Conservation (phyloP, 2,113 vertebrate genomes). For the Aegithalos caudatus region DNA sequence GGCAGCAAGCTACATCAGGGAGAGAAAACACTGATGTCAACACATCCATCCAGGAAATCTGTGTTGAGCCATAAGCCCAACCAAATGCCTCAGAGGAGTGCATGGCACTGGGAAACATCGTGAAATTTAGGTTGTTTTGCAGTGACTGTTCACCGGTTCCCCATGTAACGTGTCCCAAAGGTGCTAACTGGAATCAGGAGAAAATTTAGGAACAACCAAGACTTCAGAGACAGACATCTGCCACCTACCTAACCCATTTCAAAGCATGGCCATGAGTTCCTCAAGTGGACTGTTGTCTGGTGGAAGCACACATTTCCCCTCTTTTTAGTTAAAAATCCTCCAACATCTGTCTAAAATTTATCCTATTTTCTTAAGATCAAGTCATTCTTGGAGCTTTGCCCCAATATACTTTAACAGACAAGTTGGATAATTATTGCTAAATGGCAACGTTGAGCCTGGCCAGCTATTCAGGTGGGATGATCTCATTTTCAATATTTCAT, state of each 20-base stretch:
- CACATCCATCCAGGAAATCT: not conserved
- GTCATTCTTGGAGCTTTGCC: not conserved
- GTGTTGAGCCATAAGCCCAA: not conserved
- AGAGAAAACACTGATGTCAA: not conserved
- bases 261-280: not conserved
- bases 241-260: not conserved
- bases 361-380: not conserved
- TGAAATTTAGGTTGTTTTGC: not conserved
- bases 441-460: not conserved
- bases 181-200: not conserved
- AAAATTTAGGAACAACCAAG: not conserved
- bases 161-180: fast-evolving
- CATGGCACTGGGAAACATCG: not conserved
- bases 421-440: not conserved
- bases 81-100: not conserved
- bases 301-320: not conserved
- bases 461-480: not conserved
- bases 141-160: not conserved
- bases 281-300: not conserved
- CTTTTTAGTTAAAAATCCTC: not conserved
- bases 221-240: not conserved
- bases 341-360: not conserved
- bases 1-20: not conserved
- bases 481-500: not conserved
- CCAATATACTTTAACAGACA: not conserved